These are phyloP conservation scores for Phalangium opilio DNA, from an alignment of 2,888 invertebrate species.

Conservation along the genomic window DNA sequence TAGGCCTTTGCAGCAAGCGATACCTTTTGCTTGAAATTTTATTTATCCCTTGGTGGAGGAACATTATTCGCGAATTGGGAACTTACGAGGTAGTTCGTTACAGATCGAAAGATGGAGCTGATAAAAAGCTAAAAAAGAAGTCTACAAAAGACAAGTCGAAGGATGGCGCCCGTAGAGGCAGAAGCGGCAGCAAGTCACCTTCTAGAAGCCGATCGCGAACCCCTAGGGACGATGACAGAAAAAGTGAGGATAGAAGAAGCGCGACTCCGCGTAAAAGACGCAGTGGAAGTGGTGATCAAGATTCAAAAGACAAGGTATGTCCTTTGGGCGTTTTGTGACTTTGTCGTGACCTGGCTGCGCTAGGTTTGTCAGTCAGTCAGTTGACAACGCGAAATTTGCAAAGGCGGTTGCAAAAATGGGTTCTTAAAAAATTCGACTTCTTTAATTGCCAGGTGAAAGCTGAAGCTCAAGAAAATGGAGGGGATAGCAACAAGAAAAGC, in stretches of 20 bases:
- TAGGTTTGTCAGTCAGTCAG: too few species aligned
- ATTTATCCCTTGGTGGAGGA: too few species aligned
- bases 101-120: not conserved
- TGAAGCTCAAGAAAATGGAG: not conserved
- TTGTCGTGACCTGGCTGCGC: too few species aligned
- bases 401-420: too few species aligned
- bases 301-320: not conserved
- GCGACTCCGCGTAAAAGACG: conserved; percentile 12
- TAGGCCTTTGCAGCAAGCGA: too few species aligned
- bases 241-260: conserved; percentile 5
- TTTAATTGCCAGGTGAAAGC: too few species aligned
- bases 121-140: conserved; percentile 1
- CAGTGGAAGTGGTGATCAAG: not conserved
- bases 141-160: not conserved
- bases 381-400: too few species aligned
- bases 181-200: conserved; percentile 9
- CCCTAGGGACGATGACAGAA: conserved; percentile 3
- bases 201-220: conserved; percentile 9
- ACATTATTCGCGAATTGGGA: too few species aligned
- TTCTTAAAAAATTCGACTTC: too few species aligned
- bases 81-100: not conserved
- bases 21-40: too few species aligned
- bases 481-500: not conserved
- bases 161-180: not conserved
- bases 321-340: too few species aligned